Evolutionary conservation across 64 coral and sea anemone species (phyloP), one percentile per base, ranked within the genome.

Genomic region (Montipora sp.): DNA sequence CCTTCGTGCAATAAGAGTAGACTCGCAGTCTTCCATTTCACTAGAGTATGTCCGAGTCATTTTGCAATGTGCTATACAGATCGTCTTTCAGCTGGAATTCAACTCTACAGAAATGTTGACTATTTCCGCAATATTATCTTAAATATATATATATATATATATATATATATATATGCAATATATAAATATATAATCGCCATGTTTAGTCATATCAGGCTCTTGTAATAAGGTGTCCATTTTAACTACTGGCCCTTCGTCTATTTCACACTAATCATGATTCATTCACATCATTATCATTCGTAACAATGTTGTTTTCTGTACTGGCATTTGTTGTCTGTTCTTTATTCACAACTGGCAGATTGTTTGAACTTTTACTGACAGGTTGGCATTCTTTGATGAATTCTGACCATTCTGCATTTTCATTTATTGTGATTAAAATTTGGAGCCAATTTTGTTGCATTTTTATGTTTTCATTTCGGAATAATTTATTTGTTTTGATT

Each of bases 121-220:
- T 36, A 36, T 36, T 36, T 36, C 27, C 27, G 27, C 27, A 36
- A 36, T 36, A 36, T 36, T 36, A n/a, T n/a, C n/a, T n/a, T n/a
- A n/a, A n/a, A n/a, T n/a, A n/a, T n/a, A n/a, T n/a, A n/a, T n/a
- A n/a, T n/a, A n/a, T n/a, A n/a, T n/a, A n/a, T n/a, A n/a, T n/a
- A n/a, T n/a, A n/a, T n/a, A n/a, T n/a, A n/a, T n/a, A n/a, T n/a
- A n/a, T n/a, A n/a, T n/a, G n/a, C n/a, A n/a, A n/a, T n/a, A n/a
- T n/a, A n/a, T n/a, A n/a, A 7, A 36, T 36, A 95, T 90, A 23
- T 95, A 72, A 19, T 95, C 88, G 80, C 3, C 80, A 95, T 77
- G 60, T 51, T 95, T 44, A 73, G 70, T 57, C 3, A 87, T 63
- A 23, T 92, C 80, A 61, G 90, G 90, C 63, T 92, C 79, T 63